These are phyloP conservation scores for Teinopalpus imperialis DNA, from an alignment of 2,888 invertebrate species.

Conservation along the genomic window DNA sequence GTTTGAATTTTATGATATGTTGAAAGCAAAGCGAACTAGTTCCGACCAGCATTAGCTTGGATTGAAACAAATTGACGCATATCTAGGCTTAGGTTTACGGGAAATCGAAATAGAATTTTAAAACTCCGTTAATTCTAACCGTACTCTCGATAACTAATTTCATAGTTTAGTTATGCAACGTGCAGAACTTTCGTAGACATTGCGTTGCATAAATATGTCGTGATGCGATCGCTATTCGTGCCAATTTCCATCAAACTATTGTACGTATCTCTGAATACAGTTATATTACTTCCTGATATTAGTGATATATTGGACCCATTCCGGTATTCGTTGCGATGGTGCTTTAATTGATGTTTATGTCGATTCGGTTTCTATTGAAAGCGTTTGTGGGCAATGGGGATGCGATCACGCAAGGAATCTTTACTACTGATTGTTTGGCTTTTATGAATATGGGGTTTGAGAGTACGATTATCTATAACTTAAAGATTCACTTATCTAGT, in stretches of 20 bases:
- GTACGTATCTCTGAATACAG: conserved; percentile 26
- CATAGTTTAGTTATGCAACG: conserved; percentile 32
- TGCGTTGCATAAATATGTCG: conserved; percentile 55
- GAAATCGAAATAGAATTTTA: conserved; percentile 5
- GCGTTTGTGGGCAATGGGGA: conserved; percentile 41
- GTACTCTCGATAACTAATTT: conserved; percentile 19
- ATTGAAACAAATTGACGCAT: no score
- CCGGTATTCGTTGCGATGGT: conserved; percentile 38
- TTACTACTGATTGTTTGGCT: no score
- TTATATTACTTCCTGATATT: conserved; percentile 40
- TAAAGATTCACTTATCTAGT: no score
- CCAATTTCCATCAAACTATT: conserved; percentile 41
- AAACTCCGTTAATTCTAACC: conserved; percentile 13
- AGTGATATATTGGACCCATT: conserved; percentile 35
- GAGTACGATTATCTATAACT: no score
- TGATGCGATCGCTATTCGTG: conserved; percentile 45
- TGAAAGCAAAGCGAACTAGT: no score
- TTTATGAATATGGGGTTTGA: no score
- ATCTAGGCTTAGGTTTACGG: conserved; percentile 6
- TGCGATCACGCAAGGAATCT: conserved; percentile 50
- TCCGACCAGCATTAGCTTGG: no score
- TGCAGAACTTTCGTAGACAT: conserved; percentile 32
- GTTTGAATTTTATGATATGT: no score
- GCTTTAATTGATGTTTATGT: conserved; percentile 30
- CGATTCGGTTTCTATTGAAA: conserved; percentile 46